phyloP scores from a whole-genome alignment of 2,113 vertebrate genomes.

The Dicerorhinus sumatrensis region DNA sequence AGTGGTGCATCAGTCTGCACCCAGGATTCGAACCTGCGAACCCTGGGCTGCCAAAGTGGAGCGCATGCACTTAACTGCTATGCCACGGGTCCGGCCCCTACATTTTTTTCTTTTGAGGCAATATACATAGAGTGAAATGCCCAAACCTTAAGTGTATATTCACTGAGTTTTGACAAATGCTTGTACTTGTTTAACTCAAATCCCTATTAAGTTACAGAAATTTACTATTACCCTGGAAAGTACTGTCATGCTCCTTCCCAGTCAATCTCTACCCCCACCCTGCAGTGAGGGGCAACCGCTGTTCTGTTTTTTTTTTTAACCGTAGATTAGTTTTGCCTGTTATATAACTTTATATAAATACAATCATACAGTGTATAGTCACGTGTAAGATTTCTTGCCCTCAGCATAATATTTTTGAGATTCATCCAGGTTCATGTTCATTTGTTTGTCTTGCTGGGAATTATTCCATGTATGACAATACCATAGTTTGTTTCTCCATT shows the following conservation, averaged over 20 bases:
- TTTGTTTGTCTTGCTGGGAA: neutral
- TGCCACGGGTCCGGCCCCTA: no score
- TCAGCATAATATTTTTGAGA: neutral
- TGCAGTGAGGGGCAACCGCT: neutral
- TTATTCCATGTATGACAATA: neutral
- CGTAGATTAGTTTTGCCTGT: neutral
- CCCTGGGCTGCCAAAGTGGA: no score
- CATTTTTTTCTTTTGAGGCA: neutral
- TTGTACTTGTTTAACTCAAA: neutral
- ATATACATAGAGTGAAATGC: neutral
- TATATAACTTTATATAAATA: neutral
- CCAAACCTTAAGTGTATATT: neutral
- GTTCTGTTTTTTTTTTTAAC: neutral
- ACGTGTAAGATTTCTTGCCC: neutral
- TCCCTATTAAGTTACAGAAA: neutral
- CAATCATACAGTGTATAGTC: neutral
- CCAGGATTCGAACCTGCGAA: no score
- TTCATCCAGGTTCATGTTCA: neutral
- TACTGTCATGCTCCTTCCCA: neutral
- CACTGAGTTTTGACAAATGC: neutral
- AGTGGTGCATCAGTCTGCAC: no score
- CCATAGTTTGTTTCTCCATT: neutral
- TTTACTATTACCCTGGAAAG: neutral
- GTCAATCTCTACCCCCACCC: neutral
- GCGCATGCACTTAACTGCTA: no score